phyloP scores from a whole-genome alignment of 1,140 invertebrate species.

The Lepidotrigona ventralis region DNA sequence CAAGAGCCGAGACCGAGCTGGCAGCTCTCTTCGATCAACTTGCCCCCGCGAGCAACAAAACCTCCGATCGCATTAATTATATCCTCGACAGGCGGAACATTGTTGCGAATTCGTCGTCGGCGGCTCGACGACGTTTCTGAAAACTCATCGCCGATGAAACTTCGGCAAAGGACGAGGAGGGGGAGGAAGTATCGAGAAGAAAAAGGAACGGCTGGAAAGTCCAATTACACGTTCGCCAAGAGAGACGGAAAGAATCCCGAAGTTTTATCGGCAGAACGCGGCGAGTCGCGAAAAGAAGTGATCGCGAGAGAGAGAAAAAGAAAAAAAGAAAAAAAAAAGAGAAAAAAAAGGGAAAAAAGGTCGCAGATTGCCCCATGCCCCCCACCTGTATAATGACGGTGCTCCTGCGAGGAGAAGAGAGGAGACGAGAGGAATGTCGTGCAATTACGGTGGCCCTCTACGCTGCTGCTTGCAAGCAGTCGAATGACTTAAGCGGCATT shows the following conservation, averaged over 20 bases:
- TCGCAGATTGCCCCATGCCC: conserved; percentile 46
- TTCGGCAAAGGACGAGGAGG: background rate
- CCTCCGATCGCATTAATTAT: background rate
- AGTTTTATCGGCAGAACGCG: conserved; percentile 44
- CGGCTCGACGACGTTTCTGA: background rate
- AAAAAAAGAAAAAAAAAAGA: background rate
- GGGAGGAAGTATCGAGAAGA: background rate
- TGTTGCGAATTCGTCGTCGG: background rate
- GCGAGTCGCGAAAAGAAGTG: conserved; percentile 30
- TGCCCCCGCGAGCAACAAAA: background rate
- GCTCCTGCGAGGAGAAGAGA: conserved; percentile 38
- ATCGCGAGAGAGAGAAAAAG: background rate
- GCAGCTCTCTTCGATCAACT: background rate
- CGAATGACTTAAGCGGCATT: conserved; percentile 66
- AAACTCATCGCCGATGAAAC: conserved; percentile 19
- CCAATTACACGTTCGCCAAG: conserved; percentile 37
- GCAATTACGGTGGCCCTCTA: conserved; percentile 62
- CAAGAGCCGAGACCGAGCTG: too few relatives aligned
- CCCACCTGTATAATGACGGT: conserved; percentile 63
- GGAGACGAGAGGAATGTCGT: conserved; percentile 62
- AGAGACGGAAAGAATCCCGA: conserved; percentile 18
- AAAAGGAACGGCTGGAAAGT: background rate
- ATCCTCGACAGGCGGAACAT: background rate
- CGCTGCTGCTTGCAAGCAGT: conserved; percentile 47
- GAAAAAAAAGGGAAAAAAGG: conserved; percentile 9